These are phyloP conservation scores for Erpetoichthys calabaricus DNA, from an alignment of 2,797 vertebrate genomes.

Conservation along the genomic window DNA sequence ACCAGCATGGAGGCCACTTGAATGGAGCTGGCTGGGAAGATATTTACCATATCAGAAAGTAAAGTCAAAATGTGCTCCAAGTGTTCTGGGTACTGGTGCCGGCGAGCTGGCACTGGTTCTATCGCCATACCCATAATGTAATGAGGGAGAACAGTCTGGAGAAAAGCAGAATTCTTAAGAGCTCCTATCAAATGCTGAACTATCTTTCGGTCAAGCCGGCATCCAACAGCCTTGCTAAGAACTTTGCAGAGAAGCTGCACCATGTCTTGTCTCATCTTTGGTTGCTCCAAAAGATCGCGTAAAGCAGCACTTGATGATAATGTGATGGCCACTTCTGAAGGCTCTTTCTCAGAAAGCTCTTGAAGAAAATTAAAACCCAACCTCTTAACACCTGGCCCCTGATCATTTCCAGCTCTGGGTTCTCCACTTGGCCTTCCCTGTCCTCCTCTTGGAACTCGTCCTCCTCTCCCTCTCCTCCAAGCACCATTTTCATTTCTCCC, in stretches of 20 bases:
- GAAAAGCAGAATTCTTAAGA: slow-evolving; percentile 71
- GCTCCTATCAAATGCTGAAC: slow-evolving; percentile 56
- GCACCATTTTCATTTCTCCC: slow-evolving; percentile 14
- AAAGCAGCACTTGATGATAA: slow-evolving; percentile 54
- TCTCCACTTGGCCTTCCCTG: slow-evolving; percentile 5
- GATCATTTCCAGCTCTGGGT: slow-evolving; percentile 13
- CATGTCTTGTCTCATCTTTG: slow-evolving; percentile 45
- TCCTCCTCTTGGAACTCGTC: slow-evolving; percentile 7
- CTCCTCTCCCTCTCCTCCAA: slow-evolving; percentile 7
- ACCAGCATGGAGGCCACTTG: slow-evolving; percentile 52
- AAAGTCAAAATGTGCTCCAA: slow-evolving; percentile 63
- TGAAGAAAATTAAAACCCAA: slow-evolving; percentile 59
- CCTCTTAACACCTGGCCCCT: slow-evolving; percentile 26
- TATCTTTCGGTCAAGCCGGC: slow-evolving; percentile 49
- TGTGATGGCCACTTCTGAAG: slow-evolving; percentile 63
- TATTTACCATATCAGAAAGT: slow-evolving; percentile 56
- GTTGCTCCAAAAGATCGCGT: slow-evolving; percentile 41
- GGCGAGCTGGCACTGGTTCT: slow-evolving; percentile 34
- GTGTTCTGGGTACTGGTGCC: slow-evolving; percentile 55
- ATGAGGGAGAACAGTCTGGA: slow-evolving; percentile 53
- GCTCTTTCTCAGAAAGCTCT: slow-evolving; percentile 57
- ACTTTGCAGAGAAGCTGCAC: slow-evolving; percentile 65
- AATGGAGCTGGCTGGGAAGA: slow-evolving; percentile 70
- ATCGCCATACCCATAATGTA: slow-evolving; percentile 60
- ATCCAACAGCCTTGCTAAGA: slow-evolving; percentile 63